These are phyloP conservation scores for Alca torda DNA, from an alignment of 2,797 vertebrate genomes.

Conservation along the genomic window DNA sequence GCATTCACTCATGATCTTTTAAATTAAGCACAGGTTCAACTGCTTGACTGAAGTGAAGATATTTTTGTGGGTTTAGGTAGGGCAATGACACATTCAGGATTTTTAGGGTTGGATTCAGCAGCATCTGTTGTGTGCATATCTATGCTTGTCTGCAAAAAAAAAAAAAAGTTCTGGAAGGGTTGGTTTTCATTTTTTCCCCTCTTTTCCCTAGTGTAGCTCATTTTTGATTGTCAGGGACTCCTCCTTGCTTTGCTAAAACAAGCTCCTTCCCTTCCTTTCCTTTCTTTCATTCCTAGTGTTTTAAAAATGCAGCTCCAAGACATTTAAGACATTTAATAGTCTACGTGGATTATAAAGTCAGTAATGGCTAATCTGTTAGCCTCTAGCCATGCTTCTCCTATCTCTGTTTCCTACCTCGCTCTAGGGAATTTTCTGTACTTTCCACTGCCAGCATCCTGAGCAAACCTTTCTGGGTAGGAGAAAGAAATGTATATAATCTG, in stretches of 20 bases:
- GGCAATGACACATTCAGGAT: neutral
- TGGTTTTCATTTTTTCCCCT: neutral
- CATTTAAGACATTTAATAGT: neutral
- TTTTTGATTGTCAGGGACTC: neutral
- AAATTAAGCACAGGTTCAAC: neutral
- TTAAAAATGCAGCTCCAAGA: neutral
- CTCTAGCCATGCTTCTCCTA: neutral
- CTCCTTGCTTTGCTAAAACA: neutral
- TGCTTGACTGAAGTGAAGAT: neutral
- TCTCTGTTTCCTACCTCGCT: neutral
- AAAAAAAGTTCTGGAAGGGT: neutral
- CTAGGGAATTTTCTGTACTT: constrained; percentile 20
- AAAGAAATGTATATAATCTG: neutral
- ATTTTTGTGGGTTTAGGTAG: neutral
- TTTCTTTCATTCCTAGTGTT: neutral
- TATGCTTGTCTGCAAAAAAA: neutral
- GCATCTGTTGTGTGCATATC: neutral
- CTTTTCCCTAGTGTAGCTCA: neutral
- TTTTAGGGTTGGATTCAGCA: neutral
- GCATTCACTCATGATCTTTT: neutral
- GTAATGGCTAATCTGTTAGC: neutral
- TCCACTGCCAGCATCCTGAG: neutral
- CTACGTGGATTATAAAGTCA: neutral
- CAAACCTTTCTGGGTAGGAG: neutral
- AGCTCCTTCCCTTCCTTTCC: neutral